phyloP scores from a whole-genome alignment of 2,888 invertebrate genomes.

The Zootermopsis nevadensis region DNA sequence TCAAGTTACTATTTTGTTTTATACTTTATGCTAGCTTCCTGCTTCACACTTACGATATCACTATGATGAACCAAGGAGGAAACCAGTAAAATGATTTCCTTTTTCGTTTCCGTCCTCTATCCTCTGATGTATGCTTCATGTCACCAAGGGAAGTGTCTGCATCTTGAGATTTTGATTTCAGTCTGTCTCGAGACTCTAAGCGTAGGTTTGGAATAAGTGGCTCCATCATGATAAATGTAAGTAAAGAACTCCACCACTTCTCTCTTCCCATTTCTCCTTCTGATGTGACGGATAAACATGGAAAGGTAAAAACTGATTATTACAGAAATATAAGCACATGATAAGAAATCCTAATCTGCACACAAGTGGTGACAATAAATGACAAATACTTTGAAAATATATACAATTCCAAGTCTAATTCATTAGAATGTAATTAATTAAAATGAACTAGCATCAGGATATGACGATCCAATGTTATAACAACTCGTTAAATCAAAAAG shows the following conservation, averaged over 20 bases:
- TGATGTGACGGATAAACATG: not conserved
- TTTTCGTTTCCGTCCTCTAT: not conserved
- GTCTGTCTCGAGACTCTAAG: not conserved
- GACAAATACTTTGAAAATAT: too few species aligned
- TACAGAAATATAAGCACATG: not conserved
- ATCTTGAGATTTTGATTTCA: not conserved
- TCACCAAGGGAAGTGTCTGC: not conserved
- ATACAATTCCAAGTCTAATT: too few species aligned
- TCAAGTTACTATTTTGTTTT: too few species aligned
- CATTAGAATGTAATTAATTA: too few species aligned
- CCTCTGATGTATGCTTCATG: not conserved
- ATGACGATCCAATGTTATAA: too few species aligned
- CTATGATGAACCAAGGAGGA: constrained; percentile 16
- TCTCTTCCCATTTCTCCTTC: not conserved
- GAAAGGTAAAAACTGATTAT: not conserved
- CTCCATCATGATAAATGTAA: not conserved
- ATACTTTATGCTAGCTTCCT: too few species aligned
- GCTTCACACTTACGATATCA: constrained; percentile 32
- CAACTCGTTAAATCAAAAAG: too few species aligned
- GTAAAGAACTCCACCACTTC: not conserved
- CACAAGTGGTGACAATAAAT: too few species aligned
- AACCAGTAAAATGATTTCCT: constrained; percentile 9
- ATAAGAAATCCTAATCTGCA: too few species aligned
- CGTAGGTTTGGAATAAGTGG: not conserved
- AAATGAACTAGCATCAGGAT: too few species aligned